phyloP scores from a whole-genome alignment of 2,888 invertebrate species.

The Drosophila infuscata region DNA sequence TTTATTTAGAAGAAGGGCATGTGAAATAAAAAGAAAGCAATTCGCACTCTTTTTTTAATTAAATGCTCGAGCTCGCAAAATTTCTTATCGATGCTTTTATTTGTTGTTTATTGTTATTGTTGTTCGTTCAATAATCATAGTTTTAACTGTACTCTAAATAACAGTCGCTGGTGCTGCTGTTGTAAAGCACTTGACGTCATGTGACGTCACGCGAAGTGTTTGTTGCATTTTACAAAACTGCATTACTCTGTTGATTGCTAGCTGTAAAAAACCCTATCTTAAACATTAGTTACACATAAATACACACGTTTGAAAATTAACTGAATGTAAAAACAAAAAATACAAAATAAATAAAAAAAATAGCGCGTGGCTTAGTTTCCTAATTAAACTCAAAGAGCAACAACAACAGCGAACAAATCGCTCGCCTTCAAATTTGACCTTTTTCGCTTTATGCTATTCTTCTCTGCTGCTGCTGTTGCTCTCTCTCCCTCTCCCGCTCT shows the following conservation, averaged over 20 bases:
- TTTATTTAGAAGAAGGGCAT: slow-evolving; percentile 23
- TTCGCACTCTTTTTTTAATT: slow-evolving; percentile 44
- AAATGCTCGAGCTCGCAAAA: slow-evolving; percentile 53
- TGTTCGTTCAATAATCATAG: slow-evolving; percentile 10
- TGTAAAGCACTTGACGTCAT: slow-evolving; percentile 28
- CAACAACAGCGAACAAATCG: slow-evolving; percentile 42
- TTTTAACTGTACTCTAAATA: slow-evolving; percentile 44
- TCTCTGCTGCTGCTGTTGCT: slow-evolving; percentile 16
- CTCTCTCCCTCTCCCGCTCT: slow-evolving; percentile 13
- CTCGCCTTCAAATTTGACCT: slow-evolving; percentile 72
- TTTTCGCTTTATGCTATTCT: slow-evolving; percentile 54
- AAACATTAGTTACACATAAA: slow-evolving; percentile 8
- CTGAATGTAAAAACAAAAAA: slow-evolving; percentile 42
- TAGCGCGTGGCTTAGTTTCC: slow-evolving; percentile 60
- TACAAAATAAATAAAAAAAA: not conserved
- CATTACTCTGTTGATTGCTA: slow-evolving; percentile 23
- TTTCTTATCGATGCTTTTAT: slow-evolving; percentile 44
- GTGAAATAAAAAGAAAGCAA: slow-evolving; percentile 25
- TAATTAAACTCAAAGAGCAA: slow-evolving; percentile 60
- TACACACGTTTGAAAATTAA: slow-evolving; percentile 30
- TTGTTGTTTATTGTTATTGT: slow-evolving; percentile 13
- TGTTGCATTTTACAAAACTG: slow-evolving; percentile 2
- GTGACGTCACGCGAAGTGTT: slow-evolving; percentile 45
- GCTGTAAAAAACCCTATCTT: slow-evolving; percentile 12
- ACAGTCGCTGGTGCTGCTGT: slow-evolving; percentile 11